Evolutionary conservation across 2,113 vertebrate species (phyloP).

Genomic region (Girardinichthys multiradiatus): DNA sequence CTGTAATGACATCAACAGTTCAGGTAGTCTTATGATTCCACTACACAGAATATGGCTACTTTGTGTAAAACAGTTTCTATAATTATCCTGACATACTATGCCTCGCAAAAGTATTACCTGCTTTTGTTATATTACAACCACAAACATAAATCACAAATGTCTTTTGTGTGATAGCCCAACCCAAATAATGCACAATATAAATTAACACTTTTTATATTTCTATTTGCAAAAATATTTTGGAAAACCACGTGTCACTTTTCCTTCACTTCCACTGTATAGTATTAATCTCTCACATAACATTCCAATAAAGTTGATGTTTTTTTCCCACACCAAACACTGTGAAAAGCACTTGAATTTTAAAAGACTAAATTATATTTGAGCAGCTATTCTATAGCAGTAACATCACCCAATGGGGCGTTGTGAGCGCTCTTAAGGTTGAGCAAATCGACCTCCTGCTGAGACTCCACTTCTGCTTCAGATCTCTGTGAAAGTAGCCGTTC

Average conservation of each 20-base stretch:
- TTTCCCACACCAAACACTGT: not conserved
- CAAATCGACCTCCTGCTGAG: not conserved
- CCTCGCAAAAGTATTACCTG: not conserved
- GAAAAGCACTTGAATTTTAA: not conserved
- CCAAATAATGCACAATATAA: not conserved
- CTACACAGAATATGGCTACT: not conserved
- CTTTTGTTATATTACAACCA: not conserved
- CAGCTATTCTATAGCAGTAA: not conserved
- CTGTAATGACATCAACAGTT: conserved; percentile 85
- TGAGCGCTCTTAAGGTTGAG: not conserved
- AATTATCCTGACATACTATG: not conserved
- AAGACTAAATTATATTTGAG: not conserved
- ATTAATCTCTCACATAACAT: too few species aligned
- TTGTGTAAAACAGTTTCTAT: not conserved
- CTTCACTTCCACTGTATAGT: too few species aligned
- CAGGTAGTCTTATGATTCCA: conserved; percentile 79
- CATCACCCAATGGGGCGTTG: not conserved
- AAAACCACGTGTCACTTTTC: too few species aligned
- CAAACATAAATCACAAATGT: not conserved
- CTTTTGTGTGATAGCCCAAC: not conserved
- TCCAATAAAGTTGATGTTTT: not conserved
- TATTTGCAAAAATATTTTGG: too few species aligned
- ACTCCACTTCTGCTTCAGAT: not conserved
- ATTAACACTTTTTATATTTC: too few species aligned
- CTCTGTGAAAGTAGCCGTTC: not conserved